These are phyloP conservation scores for Gobio gobio DNA, from an alignment of 2,113 vertebrate genomes.

Conservation along the genomic window DNA sequence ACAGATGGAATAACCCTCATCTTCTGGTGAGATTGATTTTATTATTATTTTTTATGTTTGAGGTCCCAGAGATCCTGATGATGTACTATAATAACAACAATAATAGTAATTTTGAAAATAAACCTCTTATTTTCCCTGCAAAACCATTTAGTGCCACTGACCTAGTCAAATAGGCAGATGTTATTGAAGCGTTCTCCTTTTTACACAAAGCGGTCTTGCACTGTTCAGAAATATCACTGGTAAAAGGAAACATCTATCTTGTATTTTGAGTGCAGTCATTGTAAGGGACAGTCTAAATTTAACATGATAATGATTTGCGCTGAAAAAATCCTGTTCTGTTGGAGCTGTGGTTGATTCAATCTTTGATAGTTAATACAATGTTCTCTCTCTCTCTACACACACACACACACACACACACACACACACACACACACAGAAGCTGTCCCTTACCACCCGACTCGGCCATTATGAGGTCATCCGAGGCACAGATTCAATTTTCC, in stretches of 20 bases:
- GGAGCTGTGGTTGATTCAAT: not conserved
- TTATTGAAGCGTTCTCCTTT: not conserved
- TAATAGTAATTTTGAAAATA: not conserved
- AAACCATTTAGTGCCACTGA: not conserved
- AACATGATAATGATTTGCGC: not conserved
- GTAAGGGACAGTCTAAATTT: constrained; percentile 10
- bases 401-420: not conserved
- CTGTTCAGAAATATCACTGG: not conserved
- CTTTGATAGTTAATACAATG: not conserved
- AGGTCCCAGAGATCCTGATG: not conserved
- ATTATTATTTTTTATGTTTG: not conserved
- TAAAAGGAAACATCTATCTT: not conserved
- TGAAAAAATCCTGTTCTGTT: not conserved
- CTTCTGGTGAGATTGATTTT: not conserved
- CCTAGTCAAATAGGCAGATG: not conserved
- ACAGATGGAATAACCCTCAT: not conserved
- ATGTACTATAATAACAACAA: not conserved
- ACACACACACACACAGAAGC: constrained; percentile 4
- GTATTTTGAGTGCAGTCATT: not conserved
- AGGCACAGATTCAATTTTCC: constrained; percentile 73
- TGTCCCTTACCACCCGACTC: constrained; percentile 38
- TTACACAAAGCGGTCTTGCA: not conserved
- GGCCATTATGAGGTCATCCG: constrained; percentile 69
- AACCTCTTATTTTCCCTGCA: not conserved
- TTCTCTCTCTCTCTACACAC: not conserved